Conservation (phyloP, 30 jellyfish, hydroid and myxozoan species). For the Clytia hemisphaerica region DNA sequence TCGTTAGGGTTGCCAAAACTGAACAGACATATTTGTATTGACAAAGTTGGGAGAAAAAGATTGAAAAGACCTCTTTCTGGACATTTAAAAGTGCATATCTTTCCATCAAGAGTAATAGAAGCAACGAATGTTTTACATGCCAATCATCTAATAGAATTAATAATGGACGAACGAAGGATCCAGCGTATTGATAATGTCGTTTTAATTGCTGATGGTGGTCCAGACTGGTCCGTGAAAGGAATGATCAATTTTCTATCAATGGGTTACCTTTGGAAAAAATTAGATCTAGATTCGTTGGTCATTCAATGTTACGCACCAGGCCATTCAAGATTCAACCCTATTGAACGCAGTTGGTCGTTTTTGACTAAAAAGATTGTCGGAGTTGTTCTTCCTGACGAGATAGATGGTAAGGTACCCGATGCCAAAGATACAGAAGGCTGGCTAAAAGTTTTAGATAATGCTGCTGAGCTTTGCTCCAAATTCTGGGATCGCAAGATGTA, state of each 20-base stretch:
- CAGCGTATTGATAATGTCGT: conserved; percentile 1
- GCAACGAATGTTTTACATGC: too few species aligned
- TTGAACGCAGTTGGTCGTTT: background rate
- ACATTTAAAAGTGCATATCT: too few species aligned
- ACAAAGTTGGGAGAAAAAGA: too few species aligned
- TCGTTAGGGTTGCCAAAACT: too few species aligned
- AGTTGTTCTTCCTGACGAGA: background rate
- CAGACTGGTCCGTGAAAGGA: conserved; percentile 7
- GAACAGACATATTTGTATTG: too few species aligned
- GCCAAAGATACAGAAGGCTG: background rate
- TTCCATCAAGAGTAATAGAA: too few species aligned
- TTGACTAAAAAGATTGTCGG: conserved; percentile 1
- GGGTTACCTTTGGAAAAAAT: background rate
- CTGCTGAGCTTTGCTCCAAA: background rate
- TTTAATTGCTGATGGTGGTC: conserved; percentile 11
- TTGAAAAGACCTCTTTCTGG: too few species aligned
- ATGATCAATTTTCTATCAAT: background rate
- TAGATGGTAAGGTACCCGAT: background rate
- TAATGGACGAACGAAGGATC: too few species aligned
- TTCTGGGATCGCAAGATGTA: background rate
- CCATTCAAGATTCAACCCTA: conserved; percentile 1
- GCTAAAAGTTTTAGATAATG: background rate
- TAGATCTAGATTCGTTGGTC: background rate
- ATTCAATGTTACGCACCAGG: conserved; percentile 5
- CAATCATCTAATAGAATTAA: too few species aligned